Percentiles rank a stretch among this genome's conserved stretches.
Evolutionary conservation across 2,888 invertebrate genomes (phyloP).

Genomic region (Chydorus sphaericus): DNA sequence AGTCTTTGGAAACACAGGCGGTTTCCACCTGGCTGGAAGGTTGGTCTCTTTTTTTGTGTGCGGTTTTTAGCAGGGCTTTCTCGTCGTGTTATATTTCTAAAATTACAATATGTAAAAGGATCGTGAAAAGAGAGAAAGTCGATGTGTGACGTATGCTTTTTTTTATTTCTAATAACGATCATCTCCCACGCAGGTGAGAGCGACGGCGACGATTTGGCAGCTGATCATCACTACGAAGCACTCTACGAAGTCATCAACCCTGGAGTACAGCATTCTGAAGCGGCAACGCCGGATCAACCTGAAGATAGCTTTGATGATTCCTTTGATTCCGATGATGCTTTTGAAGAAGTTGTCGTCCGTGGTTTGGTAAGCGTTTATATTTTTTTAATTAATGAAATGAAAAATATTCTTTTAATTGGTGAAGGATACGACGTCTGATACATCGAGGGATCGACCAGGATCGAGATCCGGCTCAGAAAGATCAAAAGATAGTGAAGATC

Average conservation of each 20-base stretch:
- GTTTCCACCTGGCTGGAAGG: constrained; percentile 11
- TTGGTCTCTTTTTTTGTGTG: background rate
- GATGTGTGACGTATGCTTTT: too few species aligned
- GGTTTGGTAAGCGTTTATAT: constrained; percentile 15
- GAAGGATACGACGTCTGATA: constrained; percentile 10
- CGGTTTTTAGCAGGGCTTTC: too few species aligned
- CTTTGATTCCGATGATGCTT: constrained; percentile 43
- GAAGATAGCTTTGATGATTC: constrained; percentile 39
- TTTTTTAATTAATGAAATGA: background rate
- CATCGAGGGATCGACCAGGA: constrained; percentile 11
- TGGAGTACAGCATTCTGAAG: constrained; percentile 22
- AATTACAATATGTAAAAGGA: too few species aligned
- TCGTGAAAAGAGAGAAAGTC: background rate
- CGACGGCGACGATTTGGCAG: background rate
- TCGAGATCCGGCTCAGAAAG: constrained; percentile 11
- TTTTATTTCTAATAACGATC: background rate
- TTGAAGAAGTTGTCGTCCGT: constrained; percentile 12
- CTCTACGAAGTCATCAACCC: constrained; percentile 29
- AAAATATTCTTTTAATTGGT: background rate
- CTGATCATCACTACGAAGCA: constrained; percentile 53
- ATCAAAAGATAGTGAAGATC: constrained; percentile 13
- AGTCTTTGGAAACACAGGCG: background rate
- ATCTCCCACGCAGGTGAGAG: constrained; percentile 32
- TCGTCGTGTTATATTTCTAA: too few species aligned
- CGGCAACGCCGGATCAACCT: constrained; percentile 35